Percentiles rank a stretch among this genome's conserved stretches.
Conservation (phyloP, 2,888 invertebrate genomes). For the Temnothorax rugatulus region DNA sequence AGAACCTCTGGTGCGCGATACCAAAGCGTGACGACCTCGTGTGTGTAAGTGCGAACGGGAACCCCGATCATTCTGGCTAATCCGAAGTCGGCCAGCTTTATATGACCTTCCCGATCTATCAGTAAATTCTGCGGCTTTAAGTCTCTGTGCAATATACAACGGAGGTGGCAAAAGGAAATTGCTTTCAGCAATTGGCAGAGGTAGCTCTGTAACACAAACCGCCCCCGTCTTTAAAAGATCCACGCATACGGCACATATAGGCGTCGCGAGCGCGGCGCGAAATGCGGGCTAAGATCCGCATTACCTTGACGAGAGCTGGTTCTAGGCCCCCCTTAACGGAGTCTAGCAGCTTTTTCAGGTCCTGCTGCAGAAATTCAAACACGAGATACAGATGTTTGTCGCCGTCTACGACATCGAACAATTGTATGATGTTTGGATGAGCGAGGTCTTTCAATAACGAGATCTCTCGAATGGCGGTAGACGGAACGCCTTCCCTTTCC, state of each 20-base stretch:
- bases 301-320: slow-evolving; percentile 90
- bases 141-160: slow-evolving; percentile 96
- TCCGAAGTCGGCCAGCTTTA: slow-evolving; percentile 99
- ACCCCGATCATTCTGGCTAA: slow-evolving; percentile 96
- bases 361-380: slow-evolving; percentile 97
- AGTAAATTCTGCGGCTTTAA: slow-evolving; percentile 98
- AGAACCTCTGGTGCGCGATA: slow-evolving; percentile 98
- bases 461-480: slow-evolving; percentile 98
- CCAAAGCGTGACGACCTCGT: slow-evolving; percentile 98
- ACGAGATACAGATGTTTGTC: slow-evolving; percentile 96
- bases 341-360: slow-evolving; percentile 96
- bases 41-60: slow-evolving; percentile 97
- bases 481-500: slow-evolving; percentile 98
- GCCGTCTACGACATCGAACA: slow-evolving; percentile 95
- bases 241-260: background rate
- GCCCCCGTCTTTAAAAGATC: background rate
- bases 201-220: slow-evolving; percentile 88
- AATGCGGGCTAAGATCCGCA: slow-evolving; percentile 14
- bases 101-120: slow-evolving; percentile 94
- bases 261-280: background rate
- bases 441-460: slow-evolving; percentile 95
- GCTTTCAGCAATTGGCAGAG: slow-evolving; percentile 95
- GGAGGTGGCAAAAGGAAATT: slow-evolving; percentile 95
- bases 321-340: slow-evolving; percentile 89
- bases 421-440: slow-evolving; percentile 96